These are phyloP conservation scores for Apostichopus californicus DNA, from an alignment of 35 echinoderm and acorn worm genomes.

Conservation along the genomic window DNA sequence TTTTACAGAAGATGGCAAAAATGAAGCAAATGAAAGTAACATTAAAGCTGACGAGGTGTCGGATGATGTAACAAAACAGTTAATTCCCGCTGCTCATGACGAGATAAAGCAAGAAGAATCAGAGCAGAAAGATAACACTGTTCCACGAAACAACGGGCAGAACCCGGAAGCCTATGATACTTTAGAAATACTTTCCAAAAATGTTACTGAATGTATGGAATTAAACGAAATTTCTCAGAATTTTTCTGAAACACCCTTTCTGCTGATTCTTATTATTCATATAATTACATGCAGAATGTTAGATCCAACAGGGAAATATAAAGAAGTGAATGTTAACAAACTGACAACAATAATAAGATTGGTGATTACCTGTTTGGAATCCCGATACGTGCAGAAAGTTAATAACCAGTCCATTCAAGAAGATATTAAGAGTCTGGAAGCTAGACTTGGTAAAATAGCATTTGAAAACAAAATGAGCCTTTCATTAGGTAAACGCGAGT, in stretches of 20 bases:
- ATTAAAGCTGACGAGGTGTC: not conserved
- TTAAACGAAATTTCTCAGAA: not conserved
- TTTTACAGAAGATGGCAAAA: not conserved
- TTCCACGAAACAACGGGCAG: not conserved
- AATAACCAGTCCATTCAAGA: not conserved
- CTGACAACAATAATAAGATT: constrained; percentile 3
- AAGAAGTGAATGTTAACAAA: constrained; percentile 9
- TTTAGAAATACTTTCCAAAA: not conserved
- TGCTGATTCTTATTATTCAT: constrained; percentile 32
- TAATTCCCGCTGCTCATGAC: not conserved
- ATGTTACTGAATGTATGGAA: not conserved
- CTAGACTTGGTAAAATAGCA: not conserved
- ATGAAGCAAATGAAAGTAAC: not conserved
- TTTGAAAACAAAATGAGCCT: not conserved
- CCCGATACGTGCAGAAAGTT: constrained; percentile 22
- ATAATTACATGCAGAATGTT: not conserved
- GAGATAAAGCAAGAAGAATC: not conserved
- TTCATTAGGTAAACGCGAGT: not conserved
- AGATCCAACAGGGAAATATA: not conserved
- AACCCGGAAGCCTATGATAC: no score
- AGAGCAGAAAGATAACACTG: not conserved
- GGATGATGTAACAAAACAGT: not conserved
- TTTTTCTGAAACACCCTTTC: constrained; percentile 23
- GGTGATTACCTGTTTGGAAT: constrained; percentile 27
- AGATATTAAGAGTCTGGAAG: not conserved